phyloP scores from a whole-genome alignment of 2,888 invertebrate genomes.

The Napeogenes inachia region DNA sequence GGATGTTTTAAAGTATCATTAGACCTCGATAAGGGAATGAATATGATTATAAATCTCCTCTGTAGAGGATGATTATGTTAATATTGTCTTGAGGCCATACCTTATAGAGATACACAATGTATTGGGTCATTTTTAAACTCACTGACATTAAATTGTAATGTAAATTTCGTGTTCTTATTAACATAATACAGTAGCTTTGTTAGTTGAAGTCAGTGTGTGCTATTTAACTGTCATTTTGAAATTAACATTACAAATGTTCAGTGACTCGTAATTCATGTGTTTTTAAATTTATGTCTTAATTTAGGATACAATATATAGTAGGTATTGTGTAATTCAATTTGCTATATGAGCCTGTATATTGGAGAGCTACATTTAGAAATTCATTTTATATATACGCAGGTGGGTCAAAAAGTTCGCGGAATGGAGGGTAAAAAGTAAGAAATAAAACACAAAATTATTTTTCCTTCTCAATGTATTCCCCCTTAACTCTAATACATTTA shows the following conservation, averaged over 20 bases:
- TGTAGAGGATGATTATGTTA: conserved; percentile 63
- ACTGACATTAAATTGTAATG: conserved; percentile 27
- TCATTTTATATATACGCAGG: no score
- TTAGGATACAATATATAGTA: no score
- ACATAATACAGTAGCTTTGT: conserved; percentile 27
- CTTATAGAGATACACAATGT: conserved; percentile 33
- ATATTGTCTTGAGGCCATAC: conserved; percentile 47
- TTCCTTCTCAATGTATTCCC: no score
- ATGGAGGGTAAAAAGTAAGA: no score
- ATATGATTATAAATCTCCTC: conserved; percentile 42
- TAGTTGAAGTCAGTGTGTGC: conserved; percentile 20
- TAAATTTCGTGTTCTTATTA: conserved; percentile 25
- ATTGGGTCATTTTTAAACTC: conserved; percentile 33
- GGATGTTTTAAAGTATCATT: conserved; percentile 24
- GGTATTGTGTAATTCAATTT: no score
- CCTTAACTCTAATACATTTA: no score
- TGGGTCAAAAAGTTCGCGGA: no score
- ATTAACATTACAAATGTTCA: conserved; percentile 12
- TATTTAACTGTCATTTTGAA: conserved; percentile 26
- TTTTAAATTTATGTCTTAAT: conserved; percentile 3
- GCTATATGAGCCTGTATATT: no score
- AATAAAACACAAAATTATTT: no score
- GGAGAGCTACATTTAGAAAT: no score
- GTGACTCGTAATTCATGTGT: conserved; percentile 12
- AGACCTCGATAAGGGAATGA: conserved; percentile 34